Evolutionary conservation across 2,113 vertebrate genomes (phyloP).

Genomic region (Pionites leucogaster): DNA sequence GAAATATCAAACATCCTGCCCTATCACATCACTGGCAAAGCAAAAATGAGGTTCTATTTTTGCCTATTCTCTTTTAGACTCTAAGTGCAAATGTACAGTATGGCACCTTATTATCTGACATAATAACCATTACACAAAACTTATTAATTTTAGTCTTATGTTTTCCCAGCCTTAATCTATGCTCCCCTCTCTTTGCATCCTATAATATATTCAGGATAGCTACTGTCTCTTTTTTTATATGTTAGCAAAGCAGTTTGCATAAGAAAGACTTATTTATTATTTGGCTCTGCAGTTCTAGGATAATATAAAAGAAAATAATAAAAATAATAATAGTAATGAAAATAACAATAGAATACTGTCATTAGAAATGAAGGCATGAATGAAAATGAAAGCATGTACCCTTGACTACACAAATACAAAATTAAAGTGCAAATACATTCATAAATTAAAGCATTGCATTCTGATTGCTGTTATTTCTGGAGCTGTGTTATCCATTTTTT

Average conservation of each 20-base stretch:
- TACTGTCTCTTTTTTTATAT: background rate
- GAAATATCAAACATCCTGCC: background rate
- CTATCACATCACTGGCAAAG: background rate
- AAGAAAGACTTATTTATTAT: slow-evolving; percentile 8
- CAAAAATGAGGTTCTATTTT: background rate
- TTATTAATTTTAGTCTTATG: background rate
- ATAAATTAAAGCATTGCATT: slow-evolving; percentile 23
- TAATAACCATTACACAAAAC: background rate
- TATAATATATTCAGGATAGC: background rate
- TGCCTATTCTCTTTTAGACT: background rate
- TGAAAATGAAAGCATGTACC: background rate
- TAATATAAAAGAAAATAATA: background rate
- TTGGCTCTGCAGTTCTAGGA: background rate
- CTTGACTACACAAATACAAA: slow-evolving; percentile 28
- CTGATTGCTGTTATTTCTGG: slow-evolving; percentile 11
- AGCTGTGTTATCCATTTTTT: background rate
- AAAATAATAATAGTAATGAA: background rate
- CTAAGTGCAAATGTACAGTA: background rate
- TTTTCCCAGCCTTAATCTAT: background rate
- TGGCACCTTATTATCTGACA: background rate
- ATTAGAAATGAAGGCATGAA: background rate
- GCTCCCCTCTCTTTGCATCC: background rate
- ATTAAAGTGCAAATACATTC: slow-evolving; percentile 28
- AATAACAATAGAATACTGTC: slow-evolving; percentile 12
- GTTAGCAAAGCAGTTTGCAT: background rate